Base-by-base conservation (phyloP, 2,888 invertebrate genomes). In the Bellardia bayeri region DNA sequence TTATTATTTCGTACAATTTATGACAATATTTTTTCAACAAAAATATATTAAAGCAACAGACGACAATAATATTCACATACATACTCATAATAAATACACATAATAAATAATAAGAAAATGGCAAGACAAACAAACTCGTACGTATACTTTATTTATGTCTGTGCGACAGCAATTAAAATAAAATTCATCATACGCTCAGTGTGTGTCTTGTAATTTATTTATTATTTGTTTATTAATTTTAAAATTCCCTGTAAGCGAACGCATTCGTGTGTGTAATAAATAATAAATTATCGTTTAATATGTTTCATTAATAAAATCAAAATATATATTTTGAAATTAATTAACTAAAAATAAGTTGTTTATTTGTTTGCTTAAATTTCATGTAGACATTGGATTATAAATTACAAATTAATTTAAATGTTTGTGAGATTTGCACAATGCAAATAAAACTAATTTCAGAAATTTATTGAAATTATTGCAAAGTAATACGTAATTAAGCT, bases 141-240 rank as follows among this genome's bases (percentile, higher is more conserved):
- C 69, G 68, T 61, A 83, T 51, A 76, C 63, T 63, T 79, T 81
- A 72, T 81, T 72, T 63, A 51, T 42, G 74, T 66, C 30, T 74
- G 58, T 58, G 75, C 56, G 40, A 58, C 74, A 82, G 58, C 74
- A 75, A 68, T 83, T 78, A 83, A 83, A 83, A 78, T 23, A 42
- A 83, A 37, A 83, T 83, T 71, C 23, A 72, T 83, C 83, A 83
- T 83, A 71, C 82, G 68, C 76, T n/a, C 54, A 2, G 4, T 40
- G 58, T 40, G 42, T 51, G 58, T 49, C 16, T 58, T 37, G 66
- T 75, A 30, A 82, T 82, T 82, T 82, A 82, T 82, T 82, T 82
- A 75, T 82, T 74, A 66, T 81, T 45, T 33, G 51, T 33, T 69
- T 71, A 71, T 72, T 76, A 66, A 64, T 54, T 61, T 76, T 11